Evolutionary conservation across 2,113 vertebrate species (phyloP), one percentile per base, ranked within the genome.

Genomic region (Myiagra hebetior): DNA sequence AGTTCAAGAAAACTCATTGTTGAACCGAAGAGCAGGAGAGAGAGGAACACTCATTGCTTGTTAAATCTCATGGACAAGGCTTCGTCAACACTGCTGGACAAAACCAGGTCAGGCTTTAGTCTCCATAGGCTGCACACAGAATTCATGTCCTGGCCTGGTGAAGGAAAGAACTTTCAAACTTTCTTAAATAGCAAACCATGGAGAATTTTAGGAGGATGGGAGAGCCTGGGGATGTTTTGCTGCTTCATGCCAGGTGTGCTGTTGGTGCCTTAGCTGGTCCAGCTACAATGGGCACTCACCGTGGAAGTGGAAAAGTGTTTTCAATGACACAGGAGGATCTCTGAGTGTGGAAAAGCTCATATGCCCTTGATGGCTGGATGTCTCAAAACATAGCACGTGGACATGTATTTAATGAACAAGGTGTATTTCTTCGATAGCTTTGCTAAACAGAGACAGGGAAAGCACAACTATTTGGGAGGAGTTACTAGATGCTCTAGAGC

Each of bases 21-120:
- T 85, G 41, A 87, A 50, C 23, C 55, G 53, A 77, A 27, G 31
- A 42, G 10, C 28, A 85, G 64, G 64, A 72, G 42, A 20, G 21
- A 68, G 69, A 64, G 39, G 16, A 24, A 31, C 33, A 69, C 87
- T 95, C 19, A 24, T 55, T 81, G 68, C 81, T 46, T 42, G 74
- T 95, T 96, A 94, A 33, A 86, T 88, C 87, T 78, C 37, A 64
- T 1, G 15, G 63, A 67, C 26, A 87, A 85, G 60, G 86, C 69
- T 92, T 97, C 93, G 92, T 11, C 44, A 64, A 33, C 77, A 72
- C 64, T 96, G 81, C 83, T 92, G 80, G 73, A 57, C 46, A 91
- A 95, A 96, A 94, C 67, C 73, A 94, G 87, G 35, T n/a, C 73
- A 90, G 96, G 53, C 74, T 95, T 93, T 39, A 20, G 59, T 52